Conservation (phyloP, 2,888 invertebrate species). For the Tolmerus cingulatus region DNA sequence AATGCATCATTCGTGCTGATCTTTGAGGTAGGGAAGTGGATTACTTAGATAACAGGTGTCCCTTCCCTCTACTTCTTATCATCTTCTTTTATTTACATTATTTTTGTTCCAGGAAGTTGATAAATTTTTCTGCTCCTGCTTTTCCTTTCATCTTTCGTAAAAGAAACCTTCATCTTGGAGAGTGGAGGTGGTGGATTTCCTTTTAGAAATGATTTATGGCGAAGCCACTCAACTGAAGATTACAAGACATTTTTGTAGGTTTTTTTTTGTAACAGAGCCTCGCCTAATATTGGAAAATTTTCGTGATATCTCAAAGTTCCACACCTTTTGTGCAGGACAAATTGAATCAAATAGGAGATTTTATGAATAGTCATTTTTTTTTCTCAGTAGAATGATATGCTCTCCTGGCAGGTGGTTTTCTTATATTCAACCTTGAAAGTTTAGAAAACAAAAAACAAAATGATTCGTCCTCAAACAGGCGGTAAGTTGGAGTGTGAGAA, state of each 20-base stretch:
- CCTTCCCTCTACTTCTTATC: not conserved
- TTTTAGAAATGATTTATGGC: not conserved
- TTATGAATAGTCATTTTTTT: not conserved
- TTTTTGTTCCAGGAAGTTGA: not conserved
- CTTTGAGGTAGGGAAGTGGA: not conserved
- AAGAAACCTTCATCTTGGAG: not conserved
- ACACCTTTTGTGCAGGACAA: not conserved
- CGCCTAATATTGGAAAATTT: not conserved
- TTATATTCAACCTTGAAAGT: not conserved
- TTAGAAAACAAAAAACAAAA: not conserved
- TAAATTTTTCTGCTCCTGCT: not conserved
- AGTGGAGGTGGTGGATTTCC: not conserved
- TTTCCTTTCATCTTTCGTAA: not conserved
- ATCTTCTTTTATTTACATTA: not conserved
- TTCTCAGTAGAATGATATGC: not conserved
- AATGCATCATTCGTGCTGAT: not conserved
- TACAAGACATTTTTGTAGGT: not conserved
- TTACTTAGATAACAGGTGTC: not conserved
- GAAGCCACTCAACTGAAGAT: not conserved
- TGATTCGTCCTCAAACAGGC: not conserved
- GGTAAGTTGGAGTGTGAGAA: not conserved
- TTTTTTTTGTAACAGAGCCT: not conserved
- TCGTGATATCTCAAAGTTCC: not conserved
- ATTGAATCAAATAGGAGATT: not conserved
- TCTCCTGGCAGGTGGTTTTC: not conserved